phyloP scores from a whole-genome alignment of 2,113 vertebrate genomes.

The Eidolon helvum region DNA sequence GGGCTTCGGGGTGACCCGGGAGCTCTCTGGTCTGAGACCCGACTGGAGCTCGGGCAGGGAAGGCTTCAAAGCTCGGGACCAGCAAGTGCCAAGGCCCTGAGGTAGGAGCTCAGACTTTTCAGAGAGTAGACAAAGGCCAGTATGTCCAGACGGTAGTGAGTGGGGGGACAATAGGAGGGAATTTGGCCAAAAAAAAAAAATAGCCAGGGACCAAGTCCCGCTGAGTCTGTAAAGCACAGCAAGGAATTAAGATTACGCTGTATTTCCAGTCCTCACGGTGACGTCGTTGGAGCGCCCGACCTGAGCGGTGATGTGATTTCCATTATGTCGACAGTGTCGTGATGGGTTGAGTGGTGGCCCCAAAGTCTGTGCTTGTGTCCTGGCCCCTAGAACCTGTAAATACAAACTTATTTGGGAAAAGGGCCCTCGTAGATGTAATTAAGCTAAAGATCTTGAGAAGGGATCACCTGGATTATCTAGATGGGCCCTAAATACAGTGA shows the following conservation, averaged over 20 bases:
- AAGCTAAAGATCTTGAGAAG: neutral
- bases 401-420: neutral
- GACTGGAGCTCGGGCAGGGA: neutral
- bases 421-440: neutral
- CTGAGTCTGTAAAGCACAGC: too few relatives aligned
- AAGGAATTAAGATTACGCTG: neutral
- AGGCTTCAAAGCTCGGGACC: neutral
- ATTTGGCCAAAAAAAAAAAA: neutral
- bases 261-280: neutral
- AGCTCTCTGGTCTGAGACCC: neutral
- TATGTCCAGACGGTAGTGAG: neutral
- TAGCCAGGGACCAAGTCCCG: neutral
- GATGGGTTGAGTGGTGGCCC: neutral
- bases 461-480: neutral
- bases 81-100: neutral
- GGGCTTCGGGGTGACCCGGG: neutral
- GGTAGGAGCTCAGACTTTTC: neutral
- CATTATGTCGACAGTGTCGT: neutral
- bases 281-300: neutral
- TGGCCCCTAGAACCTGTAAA: neutral
- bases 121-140: neutral
- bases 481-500: neutral
- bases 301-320: neutral
- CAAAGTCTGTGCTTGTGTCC: neutral
- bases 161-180: neutral